Base-by-base conservation (phyloP, 2,888 invertebrate genomes). In the Apotomis turbidana region DNA sequence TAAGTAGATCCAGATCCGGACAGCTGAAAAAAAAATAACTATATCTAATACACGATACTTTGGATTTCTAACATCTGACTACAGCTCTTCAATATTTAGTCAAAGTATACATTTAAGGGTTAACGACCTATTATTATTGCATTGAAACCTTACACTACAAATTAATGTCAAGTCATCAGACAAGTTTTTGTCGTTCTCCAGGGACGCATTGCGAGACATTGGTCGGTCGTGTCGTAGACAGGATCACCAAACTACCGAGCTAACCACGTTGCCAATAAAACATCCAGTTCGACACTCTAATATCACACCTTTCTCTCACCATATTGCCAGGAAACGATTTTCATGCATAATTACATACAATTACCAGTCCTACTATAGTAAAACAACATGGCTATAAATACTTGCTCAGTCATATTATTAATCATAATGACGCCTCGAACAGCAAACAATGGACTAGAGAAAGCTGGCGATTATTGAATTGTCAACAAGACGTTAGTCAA, bases 381-480 rank as follows among this genome's bases (percentile, higher is more conserved):
- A 44, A 59, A 41, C 38, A 58, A 15, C 41, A 15, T 64, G 51
- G 46, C 55, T 55, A 46, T n/a, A n/a, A n/a, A 71, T 52, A 49
- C 41, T 4, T 59, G n/a, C n/a, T 10, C 27, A 46, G 41, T 49
- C 51, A 27, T 49, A 49, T 57, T 41, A 67, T 49, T 15, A 71
- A 41, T 60, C 49, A 10, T 49, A 49, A 49, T 27, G 55, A 68
- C 67, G 44, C 71, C 67, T 62, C 67, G 57, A 41, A 38, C 58
- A 6, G 36, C 61, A 71, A 71, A 71, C 67, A 71, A 67, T 68
- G 57, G 67, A 27, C 27, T 27, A 55, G 67, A 51, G 71, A 71
- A 71, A 71, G 71, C 62, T 49, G 15, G 61, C 67, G 51, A 71
- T 71, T 61, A 67, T 58, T 51, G 57, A 51, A 27, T 41, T 55